Evolutionary conservation across 1,140 invertebrate species (phyloP).

Genomic region (Drosophila varians): DNA sequence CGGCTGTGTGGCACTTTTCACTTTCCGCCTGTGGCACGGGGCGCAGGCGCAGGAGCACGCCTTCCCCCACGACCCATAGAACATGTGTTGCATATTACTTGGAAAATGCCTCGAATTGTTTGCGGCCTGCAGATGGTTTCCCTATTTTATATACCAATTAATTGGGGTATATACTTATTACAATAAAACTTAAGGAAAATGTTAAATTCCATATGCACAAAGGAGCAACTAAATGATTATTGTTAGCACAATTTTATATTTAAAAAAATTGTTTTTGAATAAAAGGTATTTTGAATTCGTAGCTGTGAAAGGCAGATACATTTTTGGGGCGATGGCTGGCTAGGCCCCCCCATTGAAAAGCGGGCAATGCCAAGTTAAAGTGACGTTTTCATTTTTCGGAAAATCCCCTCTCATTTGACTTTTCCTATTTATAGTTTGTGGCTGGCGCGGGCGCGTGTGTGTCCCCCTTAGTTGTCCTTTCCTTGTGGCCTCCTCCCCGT

Average conservation of each 20-base stretch:
- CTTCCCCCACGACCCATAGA: constrained; percentile 17
- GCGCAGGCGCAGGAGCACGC: constrained; percentile 36
- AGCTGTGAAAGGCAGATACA: too few species aligned
- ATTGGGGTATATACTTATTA: not conserved
- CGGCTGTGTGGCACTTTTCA: constrained; percentile 23
- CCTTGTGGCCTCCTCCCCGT: constrained; percentile 2
- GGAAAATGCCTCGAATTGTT: constrained; percentile 57
- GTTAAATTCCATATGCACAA: too few species aligned
- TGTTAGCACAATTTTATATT: too few species aligned
- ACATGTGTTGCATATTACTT: constrained; percentile 68
- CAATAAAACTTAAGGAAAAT: not conserved
- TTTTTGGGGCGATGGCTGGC: constrained; percentile 15
- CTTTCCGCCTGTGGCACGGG: constrained; percentile 15
- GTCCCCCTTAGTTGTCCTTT: constrained; percentile 28
- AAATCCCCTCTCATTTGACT: constrained; percentile 60
- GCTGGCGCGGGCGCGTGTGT: constrained; percentile 47
- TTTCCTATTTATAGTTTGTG: constrained; percentile 50
- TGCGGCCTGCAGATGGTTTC: constrained; percentile 39
- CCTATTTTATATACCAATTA: not conserved
- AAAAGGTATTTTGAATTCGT: not conserved
- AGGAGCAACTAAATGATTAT: too few species aligned
- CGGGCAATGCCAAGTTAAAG: constrained; percentile 52
- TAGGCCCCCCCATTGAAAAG: constrained; percentile 24
- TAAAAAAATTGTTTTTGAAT: too few species aligned
- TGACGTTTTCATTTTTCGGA: constrained; percentile 66